Base-by-base conservation (phyloP, 1,140 invertebrate species). In the Drosophila navojoa region DNA sequence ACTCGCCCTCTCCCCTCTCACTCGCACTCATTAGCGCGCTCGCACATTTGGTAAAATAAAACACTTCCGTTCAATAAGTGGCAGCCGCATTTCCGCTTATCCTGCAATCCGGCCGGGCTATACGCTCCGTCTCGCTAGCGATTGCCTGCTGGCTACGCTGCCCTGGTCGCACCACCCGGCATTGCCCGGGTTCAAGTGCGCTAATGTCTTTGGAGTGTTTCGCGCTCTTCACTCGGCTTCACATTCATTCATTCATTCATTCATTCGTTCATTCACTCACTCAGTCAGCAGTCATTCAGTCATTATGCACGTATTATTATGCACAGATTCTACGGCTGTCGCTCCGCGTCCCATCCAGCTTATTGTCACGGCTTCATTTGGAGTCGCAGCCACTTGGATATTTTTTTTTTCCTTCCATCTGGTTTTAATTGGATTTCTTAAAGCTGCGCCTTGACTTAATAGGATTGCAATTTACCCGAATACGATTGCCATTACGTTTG, bases 181-280 rank as follows among this genome's bases (percentile, higher is more conserved):
- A 45, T 25, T 16, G 38, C 27, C 25, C 22, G 19, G 13, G 59
- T 77, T 89, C 73, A 87, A 87, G 84, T 87, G 80, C 84, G 84
- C 84, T 87, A 87, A 87, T 87, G 84, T 87, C 84, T 90, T 87
- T 87, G 59, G 77, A 87, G 84, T 84, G 84, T 45, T 87, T 87
- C 84, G 84, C 82, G 81, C 82, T 87, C 82, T 87, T 87, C 82
- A 86, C 55, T 25, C 44, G 54, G 64, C 22, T 38, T 16, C 54
- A 50, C 49, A 70, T 70, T 52, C 63, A 66, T 59, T 64, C 55
- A 71, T 15, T 66, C 68, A 54, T 25, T 70, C 60, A 64, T 15
- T 55, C 67, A 62, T n/a, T n/a, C n/a, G n/a, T 69, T 52, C 63
- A 66, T 54, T 64, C 55, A 71, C 15, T 66, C 68, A 54, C 22